These are phyloP conservation scores for Haliclona indistincta DNA, from an alignment of 37 sponge, comb jelly and placozoan genomes.

Conservation along the genomic window DNA sequence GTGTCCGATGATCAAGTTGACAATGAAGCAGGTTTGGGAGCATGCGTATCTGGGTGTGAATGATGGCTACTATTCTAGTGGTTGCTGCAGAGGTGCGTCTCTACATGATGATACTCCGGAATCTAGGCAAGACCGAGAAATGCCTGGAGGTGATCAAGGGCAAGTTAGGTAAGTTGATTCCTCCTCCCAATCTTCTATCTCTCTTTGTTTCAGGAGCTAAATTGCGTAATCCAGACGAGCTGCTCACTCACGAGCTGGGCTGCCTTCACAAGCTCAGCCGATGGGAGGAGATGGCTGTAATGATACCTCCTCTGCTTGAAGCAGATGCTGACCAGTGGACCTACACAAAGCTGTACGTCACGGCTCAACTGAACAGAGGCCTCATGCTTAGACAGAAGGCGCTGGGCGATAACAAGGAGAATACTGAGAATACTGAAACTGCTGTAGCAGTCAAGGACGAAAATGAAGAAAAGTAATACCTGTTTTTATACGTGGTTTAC, in stretches of 20 bases:
- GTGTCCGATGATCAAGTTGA: conserved; percentile 66
- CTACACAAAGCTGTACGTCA: conserved; percentile 38
- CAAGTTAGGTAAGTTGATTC: conserved; percentile 38
- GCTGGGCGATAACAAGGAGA: neutral
- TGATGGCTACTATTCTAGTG: neutral
- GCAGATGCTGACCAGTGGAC: conserved; percentile 68
- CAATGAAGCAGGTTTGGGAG: conserved; percentile 65
- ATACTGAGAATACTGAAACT: neutral
- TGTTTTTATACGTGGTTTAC: no score
- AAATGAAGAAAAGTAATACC: no score
- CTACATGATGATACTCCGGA: conserved; percentile 65
- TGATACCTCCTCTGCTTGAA: conserved; percentile 4
- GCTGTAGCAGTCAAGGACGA: no score
- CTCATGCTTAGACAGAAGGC: neutral
- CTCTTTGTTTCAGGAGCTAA: conserved; percentile 27
- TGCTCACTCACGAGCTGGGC: conserved; percentile 27
- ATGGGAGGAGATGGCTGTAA: conserved; percentile 31
- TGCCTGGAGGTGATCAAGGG: conserved; percentile 42
- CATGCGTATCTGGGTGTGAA: neutral
- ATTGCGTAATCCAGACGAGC: conserved; percentile 46
- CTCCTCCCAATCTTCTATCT: neutral
- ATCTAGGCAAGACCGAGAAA: conserved; percentile 56
- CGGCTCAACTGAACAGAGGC: conserved; percentile 32
- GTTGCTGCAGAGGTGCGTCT: conserved; percentile 47
- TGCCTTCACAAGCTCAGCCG: conserved; percentile 29